Percentiles rank a stretch among this genome's conserved stretches.
These are phyloP conservation scores for Podarcis raffonei DNA, from an alignment of 2,113 vertebrate genomes.

Conservation along the genomic window DNA sequence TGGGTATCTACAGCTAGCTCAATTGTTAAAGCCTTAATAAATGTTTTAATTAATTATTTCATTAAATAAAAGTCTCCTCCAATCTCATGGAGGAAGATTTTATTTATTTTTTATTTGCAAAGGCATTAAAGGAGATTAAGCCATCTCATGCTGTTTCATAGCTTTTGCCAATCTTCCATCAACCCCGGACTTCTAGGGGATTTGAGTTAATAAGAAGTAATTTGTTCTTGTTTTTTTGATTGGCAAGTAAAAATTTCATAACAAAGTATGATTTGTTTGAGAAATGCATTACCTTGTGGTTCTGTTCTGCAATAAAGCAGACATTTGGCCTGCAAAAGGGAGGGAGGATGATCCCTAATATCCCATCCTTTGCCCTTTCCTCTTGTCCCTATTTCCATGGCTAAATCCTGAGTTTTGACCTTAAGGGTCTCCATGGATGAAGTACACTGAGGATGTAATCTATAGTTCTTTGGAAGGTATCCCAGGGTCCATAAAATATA, in stretches of 20 bases:
- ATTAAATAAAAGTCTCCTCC: constrained; percentile 52
- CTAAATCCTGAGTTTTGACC: not conserved
- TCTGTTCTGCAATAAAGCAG: not conserved
- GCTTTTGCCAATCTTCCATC: not conserved
- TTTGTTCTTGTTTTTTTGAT: not conserved
- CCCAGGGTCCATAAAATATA: no score
- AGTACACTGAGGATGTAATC: not conserved
- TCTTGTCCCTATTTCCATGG: no score
- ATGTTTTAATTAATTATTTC: constrained; percentile 67
- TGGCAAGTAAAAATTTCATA: not conserved
- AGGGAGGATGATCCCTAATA: not conserved
- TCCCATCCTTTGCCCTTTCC: no score
- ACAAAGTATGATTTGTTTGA: not conserved
- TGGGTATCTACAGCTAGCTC: constrained; percentile 55
- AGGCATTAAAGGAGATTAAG: not conserved
- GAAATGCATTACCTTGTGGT: not conserved
- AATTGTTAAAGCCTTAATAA: constrained; percentile 66
- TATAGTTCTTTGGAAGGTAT: no score
- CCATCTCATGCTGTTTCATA: constrained; percentile 2
- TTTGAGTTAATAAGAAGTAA: not conserved
- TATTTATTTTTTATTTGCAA: not conserved
- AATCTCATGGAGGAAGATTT: constrained; percentile 27
- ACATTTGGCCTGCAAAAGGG: no score
- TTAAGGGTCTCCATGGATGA: not conserved
- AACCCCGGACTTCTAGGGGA: not conserved